Base-by-base conservation (phyloP, 2,797 vertebrate species). In the Sebastes aleutianus region DNA sequence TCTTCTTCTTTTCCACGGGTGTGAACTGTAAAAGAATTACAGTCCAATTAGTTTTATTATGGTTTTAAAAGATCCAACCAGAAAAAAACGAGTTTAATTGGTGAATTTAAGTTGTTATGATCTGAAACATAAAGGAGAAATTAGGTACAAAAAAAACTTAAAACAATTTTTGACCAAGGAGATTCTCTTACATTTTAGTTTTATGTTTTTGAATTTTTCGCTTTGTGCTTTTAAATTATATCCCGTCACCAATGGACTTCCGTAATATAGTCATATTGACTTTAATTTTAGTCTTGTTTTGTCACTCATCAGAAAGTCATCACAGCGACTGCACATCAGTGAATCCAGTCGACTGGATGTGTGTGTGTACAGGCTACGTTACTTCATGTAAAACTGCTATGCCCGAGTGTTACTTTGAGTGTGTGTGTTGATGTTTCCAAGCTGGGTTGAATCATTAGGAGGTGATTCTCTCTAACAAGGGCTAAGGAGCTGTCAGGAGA, bases 401-500 rank as follows among this genome's bases (percentile, higher is more conserved):
- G 79, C 86, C 91, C 88, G 64, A 91, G 90, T 93, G 92, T 91
- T 84, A 89, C 88, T 91, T 90, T 87, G 83, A 50, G 47, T 54
- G 50, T 82, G 86, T 80, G 90, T 92, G 92, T 92, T 90, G 92
- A 91, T 93, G 91, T 93, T 92, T 93, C 92, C 91, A 93, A 90
- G 91, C 91, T 87, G 93, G 93, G 92, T 91, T 93, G 92, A 90
- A 94, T 95, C 93, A 95, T 95, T 95, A 95, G 91, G 94, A 95
- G 91, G 94, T 93, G 92, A 86, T 93, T 93, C 91, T 92, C 87
- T 92, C 91, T 95, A 94, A 90, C 93, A 89, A 94, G 94, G 94
- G 93, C 94, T 94, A 90, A 93, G 91, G 91, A 95, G 94, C 94
- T 95, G 94, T 95, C 94, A 93, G 93, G 92, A 94, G 93, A 93